Base-by-base conservation (phyloP, 2,797 vertebrate genomes). In the Gouania willdenowi region DNA sequence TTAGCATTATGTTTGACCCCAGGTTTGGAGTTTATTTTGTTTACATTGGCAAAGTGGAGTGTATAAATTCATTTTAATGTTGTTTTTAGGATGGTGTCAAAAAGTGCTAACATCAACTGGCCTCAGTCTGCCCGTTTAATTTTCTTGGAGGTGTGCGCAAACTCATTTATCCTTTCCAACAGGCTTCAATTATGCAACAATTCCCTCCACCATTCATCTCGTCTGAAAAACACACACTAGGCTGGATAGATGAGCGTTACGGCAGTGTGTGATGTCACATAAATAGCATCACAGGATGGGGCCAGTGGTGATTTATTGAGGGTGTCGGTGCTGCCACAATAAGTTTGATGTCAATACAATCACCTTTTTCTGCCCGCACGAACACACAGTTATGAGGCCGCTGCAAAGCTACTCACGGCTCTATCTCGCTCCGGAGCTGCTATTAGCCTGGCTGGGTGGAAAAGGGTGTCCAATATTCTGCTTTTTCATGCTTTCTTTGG, bases 341-440 rank as follows among this genome's bases (percentile, higher is more conserved):
- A 51, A 63, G 64, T 37, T 50, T 18, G 47, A 55, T 64, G 57
- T 73, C 75, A 67, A 75, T 73, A 67, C 53, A 52, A 76, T 72
- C 45, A 36, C 7, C 0, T 24, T 34, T n/a, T 34, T 29, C 42
- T 44, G 16, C 54, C 51, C 47, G 11, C 34, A 13, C 22, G 8
- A 35, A 29, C 30, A 26, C 17, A 48, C 24, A 16, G 4, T 20
- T 17, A 47, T 17, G n/a, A 27, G 1, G 8, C 40, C 29, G 19
- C 19, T 2, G 4, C 32, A 32, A 26, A 43, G 54, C 54, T 54
- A 57, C 70, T 67, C 52, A 49, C 23, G 42, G 21, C 46, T 69
- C 46, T 32, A 36, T 64, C 50, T 44, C 34, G 45, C 35, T 56
- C 29, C 35, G 28, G 44, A 11, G 55, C 55, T 55, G 21, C n/a